Percentiles rank a stretch among this genome's conserved stretches.
Conservation (phyloP, 2,888 invertebrate species). For the Folsomia manolachei region DNA sequence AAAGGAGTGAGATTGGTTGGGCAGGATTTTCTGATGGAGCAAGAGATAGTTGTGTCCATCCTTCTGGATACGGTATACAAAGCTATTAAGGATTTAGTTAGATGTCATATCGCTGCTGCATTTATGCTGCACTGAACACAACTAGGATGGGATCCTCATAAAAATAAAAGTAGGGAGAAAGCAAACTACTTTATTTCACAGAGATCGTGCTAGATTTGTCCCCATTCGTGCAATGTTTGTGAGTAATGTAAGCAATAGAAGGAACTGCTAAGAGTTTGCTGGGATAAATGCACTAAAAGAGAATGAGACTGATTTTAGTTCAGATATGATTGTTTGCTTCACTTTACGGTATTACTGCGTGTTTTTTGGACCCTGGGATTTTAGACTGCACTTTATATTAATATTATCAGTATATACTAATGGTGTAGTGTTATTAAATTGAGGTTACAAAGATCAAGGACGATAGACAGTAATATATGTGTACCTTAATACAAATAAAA, state of each 20-base stretch:
- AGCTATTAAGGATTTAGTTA: background rate
- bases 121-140: too few species aligned
- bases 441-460: too few species aligned
- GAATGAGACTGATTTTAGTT: background rate
- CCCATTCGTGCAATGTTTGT: background rate
- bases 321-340: background rate
- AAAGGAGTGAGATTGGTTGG: background rate
- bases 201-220: background rate
- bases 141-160: background rate
- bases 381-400: too few species aligned
- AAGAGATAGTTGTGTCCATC: background rate
- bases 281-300: background rate
- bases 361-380: too few species aligned
- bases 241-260: too few species aligned
- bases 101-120: background rate
- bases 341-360: too few species aligned
- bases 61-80: background rate
- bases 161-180: background rate
- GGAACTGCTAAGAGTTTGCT: too few species aligned
- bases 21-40: background rate
- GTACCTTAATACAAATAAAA: too few species aligned
- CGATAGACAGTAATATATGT: too few species aligned
- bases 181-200: background rate
- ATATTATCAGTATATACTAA: too few species aligned
- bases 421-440: too few species aligned